phyloP scores from a whole-genome alignment of 2,888 invertebrate species.

The Lasioglossum calceatum region DNA sequence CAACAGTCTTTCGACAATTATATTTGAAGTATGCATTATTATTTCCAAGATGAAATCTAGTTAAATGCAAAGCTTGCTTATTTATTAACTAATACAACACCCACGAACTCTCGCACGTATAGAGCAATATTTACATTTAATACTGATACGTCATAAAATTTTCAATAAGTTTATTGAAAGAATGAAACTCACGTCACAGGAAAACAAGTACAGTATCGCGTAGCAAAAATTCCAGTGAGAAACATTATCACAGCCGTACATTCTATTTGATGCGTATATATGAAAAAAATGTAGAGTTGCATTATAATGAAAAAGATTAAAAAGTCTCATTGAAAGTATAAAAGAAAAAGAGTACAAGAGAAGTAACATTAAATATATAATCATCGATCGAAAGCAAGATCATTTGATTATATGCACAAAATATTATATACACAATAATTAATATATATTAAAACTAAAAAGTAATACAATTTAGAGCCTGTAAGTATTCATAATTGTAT shows the following conservation, averaged over 20 bases:
- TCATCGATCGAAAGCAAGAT: neutral
- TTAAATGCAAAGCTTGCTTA: slow-evolving; percentile 20
- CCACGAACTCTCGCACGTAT: slow-evolving; percentile 16
- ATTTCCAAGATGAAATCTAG: slow-evolving; percentile 12
- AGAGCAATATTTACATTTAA: slow-evolving; percentile 44
- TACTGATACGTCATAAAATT: slow-evolving; percentile 44
- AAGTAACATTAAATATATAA: slow-evolving; percentile 31
- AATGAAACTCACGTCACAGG: slow-evolving; percentile 39
- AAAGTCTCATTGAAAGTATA: slow-evolving; percentile 17
- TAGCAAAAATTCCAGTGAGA: slow-evolving; percentile 31
- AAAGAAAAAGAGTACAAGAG: slow-evolving; percentile 26
- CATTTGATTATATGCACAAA: slow-evolving; percentile 22
- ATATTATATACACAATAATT: slow-evolving; percentile 32
- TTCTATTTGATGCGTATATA: slow-evolving; percentile 33
- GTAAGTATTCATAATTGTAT: slow-evolving; percentile 1
- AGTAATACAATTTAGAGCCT: slow-evolving; percentile 16
- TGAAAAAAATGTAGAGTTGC: slow-evolving; percentile 8
- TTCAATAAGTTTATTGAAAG: slow-evolving; percentile 47
- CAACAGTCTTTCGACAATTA: slow-evolving; percentile 31
- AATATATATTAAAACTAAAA: slow-evolving; percentile 6
- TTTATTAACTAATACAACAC: slow-evolving; percentile 28
- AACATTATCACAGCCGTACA: slow-evolving; percentile 47
- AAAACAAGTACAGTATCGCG: slow-evolving; percentile 42
- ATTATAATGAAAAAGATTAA: slow-evolving; percentile 8
- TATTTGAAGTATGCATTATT: neutral